Evolutionary conservation across 2,888 invertebrate species (phyloP), one percentile per base, ranked within the genome.

Genomic region (Choreutis nemorana): DNA sequence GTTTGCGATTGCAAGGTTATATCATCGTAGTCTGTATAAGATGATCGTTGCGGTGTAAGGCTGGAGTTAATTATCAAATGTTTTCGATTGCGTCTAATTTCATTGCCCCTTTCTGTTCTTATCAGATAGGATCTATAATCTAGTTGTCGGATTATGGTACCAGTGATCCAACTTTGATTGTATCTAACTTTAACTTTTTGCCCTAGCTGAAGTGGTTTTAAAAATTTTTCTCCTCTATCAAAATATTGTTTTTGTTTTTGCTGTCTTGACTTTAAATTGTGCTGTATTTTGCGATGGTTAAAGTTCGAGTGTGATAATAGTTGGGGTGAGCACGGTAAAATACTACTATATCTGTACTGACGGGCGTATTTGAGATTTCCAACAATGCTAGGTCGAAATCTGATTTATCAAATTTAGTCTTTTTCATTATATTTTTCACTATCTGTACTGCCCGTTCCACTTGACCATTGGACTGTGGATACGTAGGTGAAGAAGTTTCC

Each of bases 401-500:
- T 1, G 18, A 14, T 7, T 14, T 8, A 13, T 16, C 26, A 6
- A 12, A 29, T 8, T 10, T 2, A 12, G 28, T 31, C 23, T 35
- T 37, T 16, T 11, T 27, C 14, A 35, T 18, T 3, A 35, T 28
- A 6, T 34, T 34, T 35, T 45, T 44, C 7, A 45, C 11, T 2
- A 39, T 44, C 9, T 36, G 36, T 4, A 45, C 41, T 1, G 38
- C 30, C 6, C 40, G 20, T 20, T 46, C 42, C 5, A 32, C 35
- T 5, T 34, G 33, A 1, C 44, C 42, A n/a, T 44, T 45, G 0
- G 42, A 38, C 14, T 41, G 38, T 1, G 40, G 28, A 26, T 41
- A 40, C 4, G 32, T 11, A 0, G 41, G 39, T 0, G 39, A 42
- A 1, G 41, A 40, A 2, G 39, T 44, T 0, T 34, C 47, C 42